phyloP scores from a whole-genome alignment of 1,140 invertebrate genomes.

The Drosophila takahashii region DNA sequence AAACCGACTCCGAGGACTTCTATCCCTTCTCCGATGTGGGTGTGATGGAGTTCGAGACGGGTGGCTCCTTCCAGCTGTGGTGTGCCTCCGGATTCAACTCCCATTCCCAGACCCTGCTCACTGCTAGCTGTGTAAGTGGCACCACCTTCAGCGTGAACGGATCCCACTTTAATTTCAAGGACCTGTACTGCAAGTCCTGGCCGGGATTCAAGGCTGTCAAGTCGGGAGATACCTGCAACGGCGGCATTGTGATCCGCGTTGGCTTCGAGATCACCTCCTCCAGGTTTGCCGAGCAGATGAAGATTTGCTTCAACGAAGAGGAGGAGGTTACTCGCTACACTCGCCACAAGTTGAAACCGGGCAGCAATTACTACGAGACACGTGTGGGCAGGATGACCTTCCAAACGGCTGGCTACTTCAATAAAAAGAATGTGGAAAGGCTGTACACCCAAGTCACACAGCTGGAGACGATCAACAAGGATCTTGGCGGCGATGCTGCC shows the following conservation, averaged over 20 bases:
- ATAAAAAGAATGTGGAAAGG: constrained; percentile 76
- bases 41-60: constrained; percentile 64
- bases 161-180: constrained; percentile 60
- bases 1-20: constrained; percentile 63
- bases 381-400: constrained; percentile 82
- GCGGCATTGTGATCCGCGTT: constrained; percentile 69
- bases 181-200: constrained; percentile 78
- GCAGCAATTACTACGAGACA: constrained; percentile 77
- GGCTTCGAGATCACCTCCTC: constrained; percentile 69
- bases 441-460: constrained; percentile 81
- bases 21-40: constrained; percentile 71
- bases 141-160: constrained; percentile 70
- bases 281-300: constrained; percentile 81
- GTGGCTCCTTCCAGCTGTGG: constrained; percentile 64
- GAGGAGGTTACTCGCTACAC: constrained; percentile 84
- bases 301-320: constrained; percentile 85
- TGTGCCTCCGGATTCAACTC: constrained; percentile 66
- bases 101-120: constrained; percentile 51
- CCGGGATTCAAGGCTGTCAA: constrained; percentile 77
- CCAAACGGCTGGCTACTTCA: constrained; percentile 72
- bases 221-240: constrained; percentile 73
- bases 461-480: constrained; percentile 63
- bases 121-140: constrained; percentile 74
- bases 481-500: constrained; percentile 71
- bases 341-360: constrained; percentile 73